Evolutionary conservation across 2,888 invertebrate genomes (phyloP).

Genomic region (Glaucopsyche alexis): DNA sequence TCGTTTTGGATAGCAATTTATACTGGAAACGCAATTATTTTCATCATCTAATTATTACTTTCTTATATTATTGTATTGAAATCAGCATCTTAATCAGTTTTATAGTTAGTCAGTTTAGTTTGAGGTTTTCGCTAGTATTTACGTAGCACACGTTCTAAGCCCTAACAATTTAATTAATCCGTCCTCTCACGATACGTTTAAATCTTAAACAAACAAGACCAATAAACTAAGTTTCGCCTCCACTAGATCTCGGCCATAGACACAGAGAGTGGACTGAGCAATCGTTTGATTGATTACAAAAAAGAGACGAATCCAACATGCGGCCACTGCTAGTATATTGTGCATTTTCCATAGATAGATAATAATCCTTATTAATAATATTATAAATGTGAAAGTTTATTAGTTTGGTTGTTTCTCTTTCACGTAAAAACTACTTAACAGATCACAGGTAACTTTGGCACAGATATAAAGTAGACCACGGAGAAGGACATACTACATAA

Average conservation of each 20-base stretch:
- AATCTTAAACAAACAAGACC: slow-evolving; percentile 27
- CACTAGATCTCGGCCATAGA: slow-evolving; percentile 19
- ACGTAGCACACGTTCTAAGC: neutral
- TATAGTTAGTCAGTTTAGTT: neutral
- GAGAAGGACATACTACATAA: no score
- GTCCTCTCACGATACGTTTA: neutral
- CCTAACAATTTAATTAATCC: slow-evolving; percentile 10
- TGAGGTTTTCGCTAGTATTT: neutral
- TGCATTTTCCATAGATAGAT: no score
- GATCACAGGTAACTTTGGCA: no score
- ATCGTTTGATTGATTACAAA: neutral
- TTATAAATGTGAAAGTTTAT: no score
- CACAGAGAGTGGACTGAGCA: neutral
- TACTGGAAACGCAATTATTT: no score
- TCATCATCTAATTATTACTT: no score
- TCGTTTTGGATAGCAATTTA: no score
- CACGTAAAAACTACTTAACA: no score
- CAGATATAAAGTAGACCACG: no score
- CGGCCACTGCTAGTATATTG: neutral
- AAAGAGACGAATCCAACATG: neutral
- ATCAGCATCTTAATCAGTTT: neutral
- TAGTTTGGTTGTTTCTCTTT: no score
- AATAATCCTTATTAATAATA: no score
- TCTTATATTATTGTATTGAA: no score
- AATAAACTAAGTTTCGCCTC: slow-evolving; percentile 27